Percentiles rank a stretch among this genome's conserved stretches.
Conservation (phyloP, 92 coral and sea anemone genomes). For the Palythoa caribaeorum region DNA sequence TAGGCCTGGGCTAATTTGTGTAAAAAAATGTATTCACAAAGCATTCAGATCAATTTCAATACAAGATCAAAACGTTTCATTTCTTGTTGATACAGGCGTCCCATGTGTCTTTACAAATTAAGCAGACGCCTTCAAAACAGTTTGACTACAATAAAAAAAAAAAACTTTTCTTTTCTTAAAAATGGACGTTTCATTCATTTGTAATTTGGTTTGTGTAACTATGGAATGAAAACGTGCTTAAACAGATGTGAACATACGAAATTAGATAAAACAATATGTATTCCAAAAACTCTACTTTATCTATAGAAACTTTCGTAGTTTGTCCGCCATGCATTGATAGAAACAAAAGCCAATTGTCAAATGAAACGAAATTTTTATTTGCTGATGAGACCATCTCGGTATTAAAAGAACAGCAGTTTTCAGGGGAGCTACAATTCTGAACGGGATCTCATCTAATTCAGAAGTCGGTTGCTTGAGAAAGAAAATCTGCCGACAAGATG, state of each 20-base stretch:
- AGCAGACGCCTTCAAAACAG: not conserved
- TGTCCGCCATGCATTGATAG: not conserved
- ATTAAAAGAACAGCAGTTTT: not conserved
- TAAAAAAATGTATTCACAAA: too few species aligned
- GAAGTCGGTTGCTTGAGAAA: too few species aligned
- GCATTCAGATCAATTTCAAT: too few species aligned
- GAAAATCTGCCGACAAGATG: not conserved
- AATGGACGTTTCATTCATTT: not conserved
- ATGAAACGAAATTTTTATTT: not conserved
- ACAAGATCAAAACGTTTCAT: too few species aligned
- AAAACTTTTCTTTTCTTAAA: not conserved
- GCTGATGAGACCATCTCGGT: not conserved
- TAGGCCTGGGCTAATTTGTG: too few species aligned
- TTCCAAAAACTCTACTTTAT: not conserved
- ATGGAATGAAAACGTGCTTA: not conserved
- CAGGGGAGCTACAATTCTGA: not conserved
- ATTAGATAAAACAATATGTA: not conserved
- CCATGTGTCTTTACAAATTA: not conserved
- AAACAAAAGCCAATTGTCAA: not conserved
- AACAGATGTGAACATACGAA: not conserved
- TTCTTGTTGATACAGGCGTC: not conserved
- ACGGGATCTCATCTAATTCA: not conserved
- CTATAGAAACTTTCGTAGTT: not conserved
- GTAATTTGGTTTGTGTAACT: not conserved
- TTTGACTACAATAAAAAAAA: not conserved